Evolutionary conservation across 1,140 invertebrate species (phyloP).

Genomic region (Lepidostoma basale): DNA sequence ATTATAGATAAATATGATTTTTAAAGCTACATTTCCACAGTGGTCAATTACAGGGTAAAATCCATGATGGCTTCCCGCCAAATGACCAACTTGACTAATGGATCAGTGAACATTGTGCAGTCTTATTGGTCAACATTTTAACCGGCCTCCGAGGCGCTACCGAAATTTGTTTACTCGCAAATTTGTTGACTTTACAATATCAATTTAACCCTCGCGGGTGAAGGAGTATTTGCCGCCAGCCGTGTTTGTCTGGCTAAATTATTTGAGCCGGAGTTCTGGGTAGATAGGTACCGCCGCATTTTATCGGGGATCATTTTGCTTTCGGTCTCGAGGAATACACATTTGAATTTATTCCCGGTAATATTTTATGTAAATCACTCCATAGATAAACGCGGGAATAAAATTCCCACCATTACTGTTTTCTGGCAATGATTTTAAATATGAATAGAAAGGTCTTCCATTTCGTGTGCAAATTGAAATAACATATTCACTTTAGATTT

Average conservation of each 20-base stretch:
- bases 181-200: constrained; percentile 21
- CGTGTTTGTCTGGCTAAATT: not conserved
- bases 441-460: no score
- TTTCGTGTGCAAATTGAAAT: no score
- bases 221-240: not conserved
- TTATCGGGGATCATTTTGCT: not conserved
- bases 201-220: not conserved
- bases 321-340: not conserved
- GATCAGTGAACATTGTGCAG: not conserved
- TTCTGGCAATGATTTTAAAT: no score
- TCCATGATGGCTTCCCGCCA: no score
- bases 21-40: no score
- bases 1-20: not conserved
- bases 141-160: not conserved
- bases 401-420: no score
- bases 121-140: constrained; percentile 4
- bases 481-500: no score
- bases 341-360: constrained; percentile 2
- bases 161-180: not conserved
- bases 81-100: no score
- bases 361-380: not conserved
- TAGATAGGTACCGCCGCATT: not conserved
- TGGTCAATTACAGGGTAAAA: no score
- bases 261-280: not conserved
- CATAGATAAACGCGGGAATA: not conserved